phyloP scores from a whole-genome alignment of 2,797 vertebrate genomes.

The Macropodus opercularis region DNA sequence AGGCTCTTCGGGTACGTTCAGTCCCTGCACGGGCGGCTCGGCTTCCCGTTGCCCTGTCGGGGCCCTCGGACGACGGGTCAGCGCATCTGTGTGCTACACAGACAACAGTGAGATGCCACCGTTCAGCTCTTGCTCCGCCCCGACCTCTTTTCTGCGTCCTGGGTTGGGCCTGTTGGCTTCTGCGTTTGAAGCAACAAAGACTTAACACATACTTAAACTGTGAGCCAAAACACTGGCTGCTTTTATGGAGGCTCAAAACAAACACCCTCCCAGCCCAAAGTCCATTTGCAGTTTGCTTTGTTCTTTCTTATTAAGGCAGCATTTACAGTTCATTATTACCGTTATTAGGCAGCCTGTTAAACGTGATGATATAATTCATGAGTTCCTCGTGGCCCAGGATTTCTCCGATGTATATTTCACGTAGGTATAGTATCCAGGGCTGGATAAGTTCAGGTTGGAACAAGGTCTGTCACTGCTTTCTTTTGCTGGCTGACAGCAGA shows the following conservation, averaged over 20 bases:
- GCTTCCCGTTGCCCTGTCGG: too few species aligned
- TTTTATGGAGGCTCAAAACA: constrained; percentile 70
- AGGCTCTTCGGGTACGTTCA: too few species aligned
- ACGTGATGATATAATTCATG: constrained; percentile 57
- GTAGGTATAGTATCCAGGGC: too few species aligned
- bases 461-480: too few species aligned
- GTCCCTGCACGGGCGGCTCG: too few species aligned
- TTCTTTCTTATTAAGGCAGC: constrained; percentile 57
- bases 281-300: constrained; percentile 61
- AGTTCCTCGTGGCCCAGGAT: constrained; percentile 23
- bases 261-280: constrained; percentile 71
- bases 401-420: too few species aligned
- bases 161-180: constrained; percentile 27
- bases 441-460: too few species aligned
- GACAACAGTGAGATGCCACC: too few species aligned
- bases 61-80: too few species aligned
- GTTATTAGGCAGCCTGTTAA: constrained; percentile 48
- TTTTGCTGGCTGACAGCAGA: too few species aligned
- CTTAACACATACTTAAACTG: constrained; percentile 70
- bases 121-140: constrained; percentile 17
- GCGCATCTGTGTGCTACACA: too few species aligned
- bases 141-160: constrained; percentile 7
- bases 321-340: constrained; percentile 44
- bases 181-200: constrained; percentile 60
- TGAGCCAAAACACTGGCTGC: constrained; percentile 57